Percentiles rank a stretch among this genome's conserved stretches.
phyloP scores from a whole-genome alignment of 1,140 invertebrate genomes.

The Sminthurides bifidus region DNA sequence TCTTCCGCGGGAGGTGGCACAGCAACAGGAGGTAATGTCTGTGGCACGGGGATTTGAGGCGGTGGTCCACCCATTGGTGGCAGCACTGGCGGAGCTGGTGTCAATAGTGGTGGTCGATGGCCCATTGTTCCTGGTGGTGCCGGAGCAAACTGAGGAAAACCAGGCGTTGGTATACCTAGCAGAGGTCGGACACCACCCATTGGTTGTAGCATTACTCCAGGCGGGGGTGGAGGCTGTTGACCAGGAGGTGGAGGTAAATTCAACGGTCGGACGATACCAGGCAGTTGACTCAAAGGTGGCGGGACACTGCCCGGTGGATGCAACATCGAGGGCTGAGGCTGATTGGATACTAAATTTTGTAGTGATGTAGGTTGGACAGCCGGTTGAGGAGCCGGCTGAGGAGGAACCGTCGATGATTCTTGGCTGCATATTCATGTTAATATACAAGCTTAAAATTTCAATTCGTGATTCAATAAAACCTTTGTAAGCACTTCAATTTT shows the following conservation, averaged over 20 bases:
- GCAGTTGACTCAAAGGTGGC: constrained; percentile 34
- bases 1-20: constrained; percentile 47
- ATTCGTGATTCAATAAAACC: too few relatives aligned
- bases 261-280: constrained; percentile 29
- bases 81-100: constrained; percentile 13
- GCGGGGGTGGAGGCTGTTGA: constrained; percentile 25
- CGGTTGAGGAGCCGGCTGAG: constrained; percentile 42
- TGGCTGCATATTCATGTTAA: too few relatives aligned
- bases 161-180: constrained; percentile 15
- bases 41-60: constrained; percentile 19
- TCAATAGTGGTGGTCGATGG: constrained; percentile 18
- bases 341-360: too few relatives aligned
- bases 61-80: constrained; percentile 14
- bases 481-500: too few relatives aligned
- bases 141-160: constrained; percentile 8
- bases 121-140: constrained; percentile 18
- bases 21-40: constrained; percentile 19
- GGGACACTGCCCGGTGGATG: constrained; percentile 25
- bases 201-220: constrained; percentile 19
- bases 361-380: constrained; percentile 38
- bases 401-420: constrained; percentile 26
- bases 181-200: constrained; percentile 19
- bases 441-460: too few relatives aligned
- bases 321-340: constrained; percentile 13
- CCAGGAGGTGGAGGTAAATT: constrained; percentile 20